Evolutionary conservation across 2,113 vertebrate genomes (phyloP), one percentile per base, ranked within the genome.

Genomic region (Clinocottus analis): DNA sequence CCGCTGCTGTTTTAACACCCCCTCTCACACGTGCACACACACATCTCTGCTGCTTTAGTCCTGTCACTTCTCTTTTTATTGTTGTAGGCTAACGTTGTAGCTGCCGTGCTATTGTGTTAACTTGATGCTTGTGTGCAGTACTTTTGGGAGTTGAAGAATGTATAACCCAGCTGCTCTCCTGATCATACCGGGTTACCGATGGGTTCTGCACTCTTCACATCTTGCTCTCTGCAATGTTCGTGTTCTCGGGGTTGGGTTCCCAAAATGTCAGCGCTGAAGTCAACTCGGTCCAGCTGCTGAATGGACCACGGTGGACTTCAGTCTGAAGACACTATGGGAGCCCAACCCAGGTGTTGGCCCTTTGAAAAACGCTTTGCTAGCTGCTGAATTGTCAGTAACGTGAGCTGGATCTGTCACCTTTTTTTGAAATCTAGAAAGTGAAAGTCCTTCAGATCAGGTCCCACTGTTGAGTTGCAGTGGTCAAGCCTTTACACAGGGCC

Each of bases 171-270:
- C 65, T 16, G 43, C 27, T 72, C 55, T 39, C 61, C 58, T 68
- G 43, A 39, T 21, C 53, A 7, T 0, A 12, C 16, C 10, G 33
- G 56, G 2, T 16, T 13, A 2, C 19, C 3, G 59, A 37, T 89
- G 92, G 92, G 86, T 93, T 95, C 88, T 95, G 91, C 92, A 91
- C 55, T 62, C 90, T 94, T 87, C 4, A 31, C 61, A 23, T 71
- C 25, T 70, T 58, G 43, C 68, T 75, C 14, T 41, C 43, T 80
- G 67, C 74, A 35, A 53, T 75, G 14, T 76, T 23, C 0, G 23
- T 70, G 3, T 63, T 74, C 76, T 79, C 19, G 29, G 68, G 29
- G 68, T 56, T 75, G 82, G 33, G 56, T 72, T 87, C 63, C 62
- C 72, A 82, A 88, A 76, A 58, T 23, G 51, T 74, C 35, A 13